phyloP scores from a whole-genome alignment of 2,113 vertebrate genomes.

The Hassar affinis region DNA sequence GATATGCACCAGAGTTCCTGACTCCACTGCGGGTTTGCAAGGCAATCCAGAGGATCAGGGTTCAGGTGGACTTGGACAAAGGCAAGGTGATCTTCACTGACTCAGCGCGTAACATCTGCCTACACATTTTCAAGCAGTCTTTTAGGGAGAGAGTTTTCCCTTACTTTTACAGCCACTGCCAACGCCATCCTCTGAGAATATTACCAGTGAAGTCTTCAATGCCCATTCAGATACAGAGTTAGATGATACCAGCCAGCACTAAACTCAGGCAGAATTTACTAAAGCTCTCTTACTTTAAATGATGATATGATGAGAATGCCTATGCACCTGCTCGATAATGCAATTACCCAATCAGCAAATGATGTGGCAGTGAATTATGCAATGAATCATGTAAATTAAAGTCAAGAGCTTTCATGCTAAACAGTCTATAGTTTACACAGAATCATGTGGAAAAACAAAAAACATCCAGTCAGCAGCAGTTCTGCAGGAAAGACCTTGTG shows the following conservation, averaged over 20 bases:
- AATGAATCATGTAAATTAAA: no score
- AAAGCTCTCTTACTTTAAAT: not conserved
- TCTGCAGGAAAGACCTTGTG: no score
- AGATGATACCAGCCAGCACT: slow-evolving; percentile 5
- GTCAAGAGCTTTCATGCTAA: no score
- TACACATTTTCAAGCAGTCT: slow-evolving; percentile 37
- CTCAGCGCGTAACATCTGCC: not conserved
- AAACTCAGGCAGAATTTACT: not conserved
- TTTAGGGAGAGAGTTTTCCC: slow-evolving; percentile 51
- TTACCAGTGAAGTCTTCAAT: slow-evolving; percentile 28
- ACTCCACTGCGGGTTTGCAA: slow-evolving; percentile 21
- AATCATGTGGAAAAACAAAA: no score
- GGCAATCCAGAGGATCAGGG: slow-evolving; percentile 31
- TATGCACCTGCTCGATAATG: not conserved
- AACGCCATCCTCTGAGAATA: slow-evolving; percentile 41
- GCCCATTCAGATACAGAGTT: slow-evolving; percentile 9
- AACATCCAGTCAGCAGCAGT: no score
- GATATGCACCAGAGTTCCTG: slow-evolving; percentile 32
- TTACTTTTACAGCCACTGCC: slow-evolving; percentile 53
- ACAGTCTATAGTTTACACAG: no score
- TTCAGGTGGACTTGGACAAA: slow-evolving; percentile 47
- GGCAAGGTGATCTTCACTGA: slow-evolving; percentile 51
- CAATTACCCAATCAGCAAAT: not conserved
- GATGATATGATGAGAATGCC: no score
- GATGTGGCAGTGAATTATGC: no score